These are phyloP conservation scores for Pangasius macronema DNA, from an alignment of 2,797 vertebrate species.

Conservation along the genomic window DNA sequence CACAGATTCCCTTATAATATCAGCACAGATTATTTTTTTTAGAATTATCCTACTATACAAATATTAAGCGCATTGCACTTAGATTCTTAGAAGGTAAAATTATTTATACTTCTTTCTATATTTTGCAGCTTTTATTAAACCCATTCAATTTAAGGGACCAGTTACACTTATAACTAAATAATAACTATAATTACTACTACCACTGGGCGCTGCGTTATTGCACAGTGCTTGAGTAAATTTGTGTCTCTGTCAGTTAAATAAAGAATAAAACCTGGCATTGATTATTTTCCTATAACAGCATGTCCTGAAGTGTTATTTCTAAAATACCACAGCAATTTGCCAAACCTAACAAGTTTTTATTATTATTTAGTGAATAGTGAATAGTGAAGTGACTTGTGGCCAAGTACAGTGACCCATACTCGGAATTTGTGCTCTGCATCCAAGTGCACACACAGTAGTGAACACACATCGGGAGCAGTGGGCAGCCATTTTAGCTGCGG, in stretches of 20 bases:
- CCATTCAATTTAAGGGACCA: neutral
- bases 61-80: neutral
- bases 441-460: too few species aligned
- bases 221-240: neutral
- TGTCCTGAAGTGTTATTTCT: slow-evolving; percentile 2
- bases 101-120: neutral
- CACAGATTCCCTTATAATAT: neutral
- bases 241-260: neutral
- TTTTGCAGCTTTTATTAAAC: neutral
- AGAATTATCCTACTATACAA: neutral
- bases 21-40: neutral
- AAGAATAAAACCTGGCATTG: neutral
- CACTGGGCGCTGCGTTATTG: neutral
- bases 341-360: neutral
- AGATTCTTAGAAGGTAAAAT: neutral
- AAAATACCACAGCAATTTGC: neutral
- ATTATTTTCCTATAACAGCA: slow-evolving; percentile 12
- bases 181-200: neutral
- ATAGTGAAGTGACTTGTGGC: too few species aligned
- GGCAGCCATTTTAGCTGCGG: too few species aligned
- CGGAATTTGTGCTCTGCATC: too few species aligned
- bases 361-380: too few species aligned
- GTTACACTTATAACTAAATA: neutral
- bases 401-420: too few species aligned
- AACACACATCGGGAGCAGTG: too few species aligned